phyloP scores from a whole-genome alignment of 2,113 vertebrate genomes.

The Ascaphus truei region DNA sequence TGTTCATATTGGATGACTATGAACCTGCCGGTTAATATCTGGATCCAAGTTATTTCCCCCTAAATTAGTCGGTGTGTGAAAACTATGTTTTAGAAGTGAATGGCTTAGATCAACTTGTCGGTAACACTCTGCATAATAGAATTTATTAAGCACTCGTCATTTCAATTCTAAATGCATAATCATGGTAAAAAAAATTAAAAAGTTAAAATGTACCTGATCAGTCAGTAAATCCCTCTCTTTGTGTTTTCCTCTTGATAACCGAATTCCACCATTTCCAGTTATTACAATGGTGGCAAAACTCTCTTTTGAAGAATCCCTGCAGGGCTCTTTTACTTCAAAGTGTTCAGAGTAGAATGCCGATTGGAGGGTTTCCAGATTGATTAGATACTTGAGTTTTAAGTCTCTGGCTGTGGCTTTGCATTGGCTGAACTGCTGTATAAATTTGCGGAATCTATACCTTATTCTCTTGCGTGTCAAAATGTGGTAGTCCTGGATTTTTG shows the following conservation, averaged over 20 bases:
- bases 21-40: too few relatives aligned
- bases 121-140: too few relatives aligned
- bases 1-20: too few relatives aligned
- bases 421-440: constrained; percentile 88
- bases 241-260: constrained; percentile 72
- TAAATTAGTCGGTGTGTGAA: too few relatives aligned
- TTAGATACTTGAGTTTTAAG: constrained; percentile 93
- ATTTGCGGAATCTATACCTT: constrained; percentile 87
- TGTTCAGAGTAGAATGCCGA: constrained; percentile 82
- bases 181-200: too few relatives aligned
- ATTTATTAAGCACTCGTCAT: too few relatives aligned
- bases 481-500: constrained; percentile 88
- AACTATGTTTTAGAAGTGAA: too few relatives aligned
- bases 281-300: constrained; percentile 81
- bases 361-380: constrained; percentile 89
- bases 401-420: constrained; percentile 86
- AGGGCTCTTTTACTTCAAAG: constrained; percentile 82
- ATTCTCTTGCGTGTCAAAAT: constrained; percentile 92
- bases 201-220: constrained; percentile 76
- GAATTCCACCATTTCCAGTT: constrained; percentile 88
- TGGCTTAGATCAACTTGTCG: too few relatives aligned
- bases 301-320: constrained; percentile 63
- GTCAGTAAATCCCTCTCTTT: constrained; percentile 59
- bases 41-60: too few relatives aligned
- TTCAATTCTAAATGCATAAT: too few relatives aligned